Evolutionary conservation across 2,113 vertebrate species (phyloP).

Genomic region (Ceuthmochares aereus): DNA sequence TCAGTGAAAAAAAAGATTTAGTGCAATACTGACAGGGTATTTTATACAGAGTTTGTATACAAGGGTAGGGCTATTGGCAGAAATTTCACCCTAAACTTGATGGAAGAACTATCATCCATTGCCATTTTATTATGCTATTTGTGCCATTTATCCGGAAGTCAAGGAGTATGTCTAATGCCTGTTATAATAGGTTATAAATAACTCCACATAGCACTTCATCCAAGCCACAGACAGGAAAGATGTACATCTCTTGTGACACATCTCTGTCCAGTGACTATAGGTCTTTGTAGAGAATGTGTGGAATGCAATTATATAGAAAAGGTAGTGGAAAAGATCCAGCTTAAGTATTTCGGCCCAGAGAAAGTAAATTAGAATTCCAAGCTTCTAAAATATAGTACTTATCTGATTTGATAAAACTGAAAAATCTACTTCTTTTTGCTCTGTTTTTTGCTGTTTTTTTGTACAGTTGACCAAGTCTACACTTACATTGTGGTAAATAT

Average conservation of each 20-base stretch:
- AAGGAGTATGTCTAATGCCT: neutral
- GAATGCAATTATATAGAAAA: neutral
- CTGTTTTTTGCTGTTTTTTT: neutral
- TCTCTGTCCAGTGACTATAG: neutral
- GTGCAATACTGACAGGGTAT: neutral
- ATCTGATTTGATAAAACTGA: neutral
- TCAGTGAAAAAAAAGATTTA: neutral
- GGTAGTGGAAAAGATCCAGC: neutral
- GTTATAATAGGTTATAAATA: neutral
- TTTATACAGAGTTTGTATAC: neutral
- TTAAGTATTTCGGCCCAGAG: neutral
- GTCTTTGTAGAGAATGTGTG: neutral
- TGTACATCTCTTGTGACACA: neutral
- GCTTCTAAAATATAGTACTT: neutral
- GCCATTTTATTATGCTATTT: neutral
- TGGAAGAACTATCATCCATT: neutral
- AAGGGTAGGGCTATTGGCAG: neutral
- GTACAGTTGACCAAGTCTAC: neutral
- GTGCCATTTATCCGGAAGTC: neutral
- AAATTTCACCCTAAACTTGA: neutral
- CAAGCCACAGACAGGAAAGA: neutral
- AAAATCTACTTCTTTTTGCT: neutral
- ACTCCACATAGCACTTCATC: neutral
- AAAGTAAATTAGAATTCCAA: neutral
- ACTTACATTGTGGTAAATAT: neutral